These are phyloP conservation scores for Xylota sylvarum DNA, from an alignment of 2,888 invertebrate species.

Conservation along the genomic window DNA sequence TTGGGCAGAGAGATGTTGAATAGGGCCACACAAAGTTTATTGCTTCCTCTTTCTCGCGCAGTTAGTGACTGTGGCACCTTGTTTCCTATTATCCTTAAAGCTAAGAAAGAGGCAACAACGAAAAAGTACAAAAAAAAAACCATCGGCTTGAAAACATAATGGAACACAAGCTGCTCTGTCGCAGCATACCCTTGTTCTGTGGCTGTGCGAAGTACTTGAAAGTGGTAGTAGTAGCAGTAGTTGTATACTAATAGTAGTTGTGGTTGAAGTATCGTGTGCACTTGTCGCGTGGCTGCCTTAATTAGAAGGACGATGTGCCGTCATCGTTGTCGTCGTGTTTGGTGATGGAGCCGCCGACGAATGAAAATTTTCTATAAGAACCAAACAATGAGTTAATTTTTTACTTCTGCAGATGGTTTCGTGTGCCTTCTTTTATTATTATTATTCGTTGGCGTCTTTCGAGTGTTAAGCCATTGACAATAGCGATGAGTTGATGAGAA, in stretches of 20 bases:
- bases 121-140: conserved; percentile 30
- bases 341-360: background rate
- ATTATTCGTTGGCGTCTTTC: conserved; percentile 9
- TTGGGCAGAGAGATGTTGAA: conserved; percentile 57
- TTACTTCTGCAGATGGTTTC: background rate
- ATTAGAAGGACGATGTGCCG: conserved; percentile 52
- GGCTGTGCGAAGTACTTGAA: conserved; percentile 54
- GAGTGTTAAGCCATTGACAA: conserved; percentile 38
- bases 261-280: conserved; percentile 64
- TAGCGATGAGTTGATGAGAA: conserved; percentile 23
- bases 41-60: conserved; percentile 70
- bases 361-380: conserved; percentile 14
- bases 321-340: conserved; percentile 3
- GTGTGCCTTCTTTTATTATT: background rate
- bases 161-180: conserved; percentile 37
- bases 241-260: conserved; percentile 50
- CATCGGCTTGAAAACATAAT: conserved; percentile 50
- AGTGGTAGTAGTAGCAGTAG: conserved; percentile 43
- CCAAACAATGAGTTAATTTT: conserved; percentile 42
- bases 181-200: conserved; percentile 37
- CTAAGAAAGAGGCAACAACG: conserved; percentile 50
- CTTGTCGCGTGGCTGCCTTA: conserved; percentile 73
- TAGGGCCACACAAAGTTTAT: conserved; percentile 70
- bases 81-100: conserved; percentile 72
- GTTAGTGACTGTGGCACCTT: conserved; percentile 70